Evolutionary conservation across 2,113 vertebrate genomes (phyloP), one percentile per base, ranked within the genome.

Genomic region (Dicerorhinus sumatrensis): DNA sequence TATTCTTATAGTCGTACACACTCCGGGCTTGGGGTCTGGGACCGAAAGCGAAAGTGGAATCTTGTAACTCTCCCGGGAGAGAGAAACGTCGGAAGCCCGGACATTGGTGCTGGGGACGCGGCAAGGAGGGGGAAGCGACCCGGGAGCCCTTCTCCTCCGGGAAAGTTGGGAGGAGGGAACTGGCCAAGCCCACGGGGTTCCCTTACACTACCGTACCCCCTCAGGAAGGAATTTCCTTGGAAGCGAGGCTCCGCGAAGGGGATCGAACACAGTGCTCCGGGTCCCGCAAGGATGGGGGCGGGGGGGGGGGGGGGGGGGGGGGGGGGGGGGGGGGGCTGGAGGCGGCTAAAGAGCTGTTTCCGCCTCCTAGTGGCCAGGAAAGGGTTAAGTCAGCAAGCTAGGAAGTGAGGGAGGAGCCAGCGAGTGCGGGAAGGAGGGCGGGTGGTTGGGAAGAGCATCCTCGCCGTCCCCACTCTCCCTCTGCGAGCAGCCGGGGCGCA

Each of bases 371-470:
- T 72, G 76, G 97, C 80, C 90, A 89, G 83, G 85, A 81, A 95
- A 56, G 97, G 96, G 98, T 98, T 98, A 98, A 98, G 84, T 82
- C 89, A 93, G 36, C 77, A 1, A 91, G 97, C 94, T 46, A 18
- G 95, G 87, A 72, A 84, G 87, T 80, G 95, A 97, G 92, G 98
- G 98, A 86, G 98, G 98, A 98, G 98, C 96, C 96, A 96, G 97
- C 16, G 92, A 96, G 94, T 96, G 97, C 96, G 92, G 84, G 92
- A 89, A 96, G 96, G 58, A 79, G 92, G 86, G 95, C 70, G 81
- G 95, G 87, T 67, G 88, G 92, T 75, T 94, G 65, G 94, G 93
- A 83, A 95, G 87, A 56, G 96, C 98, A 36, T 92, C 94, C 91
- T 94, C 63, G 92, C 97, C 4, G 94, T 97, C 98, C 97, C 93